Base-by-base conservation (phyloP, 2,797 vertebrate species). In the Pempheris klunzingeri region DNA sequence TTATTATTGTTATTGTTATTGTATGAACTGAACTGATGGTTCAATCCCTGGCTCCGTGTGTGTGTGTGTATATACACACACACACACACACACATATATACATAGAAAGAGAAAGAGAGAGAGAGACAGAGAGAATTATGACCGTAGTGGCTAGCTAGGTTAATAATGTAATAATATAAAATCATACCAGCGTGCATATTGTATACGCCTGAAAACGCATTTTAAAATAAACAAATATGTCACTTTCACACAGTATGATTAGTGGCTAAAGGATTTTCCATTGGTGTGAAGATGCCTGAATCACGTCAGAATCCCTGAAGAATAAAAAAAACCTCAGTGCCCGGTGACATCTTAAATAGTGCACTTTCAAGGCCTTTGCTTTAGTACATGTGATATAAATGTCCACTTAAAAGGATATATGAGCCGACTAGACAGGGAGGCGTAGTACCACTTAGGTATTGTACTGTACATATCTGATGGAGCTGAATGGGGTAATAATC, bases 381-480 rank as follows among this genome's bases (percentile, higher is more conserved):
- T 78, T 66, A 81, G 58, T 73, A 60, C 57, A 76, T 55, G 66
- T 63, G 77, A 77, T 82, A 88, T 88, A 89, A 87, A 80, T 18
- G 77, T 84, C 87, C 63, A 82, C 74, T 88, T 87, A 83, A 85
- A 80, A 71, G 74, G 80, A 88, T 82, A 77, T 88, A 87, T 74
- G 74, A 79, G 53, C 69, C 30, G 22, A 73, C 50, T 2, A 76
- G 74, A 76, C 52, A 39, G 50, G 39, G 28, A 62, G 66, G 68
- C 80, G 87, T 86, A 81, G 81, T 74, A 86, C 58, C 70, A 82
- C 74, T 81, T 63, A 74, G 75, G 50, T 79, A 73, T 69, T 83
- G 73, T 87, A 83, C 82, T 83, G 73, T 87, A 83, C 82, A 87
- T 90, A 87, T 90, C 87, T 89, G 84, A 91, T 84, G 68, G 80